phyloP scores from a whole-genome alignment of 2,797 vertebrate genomes.

The Podargus strigoides region DNA sequence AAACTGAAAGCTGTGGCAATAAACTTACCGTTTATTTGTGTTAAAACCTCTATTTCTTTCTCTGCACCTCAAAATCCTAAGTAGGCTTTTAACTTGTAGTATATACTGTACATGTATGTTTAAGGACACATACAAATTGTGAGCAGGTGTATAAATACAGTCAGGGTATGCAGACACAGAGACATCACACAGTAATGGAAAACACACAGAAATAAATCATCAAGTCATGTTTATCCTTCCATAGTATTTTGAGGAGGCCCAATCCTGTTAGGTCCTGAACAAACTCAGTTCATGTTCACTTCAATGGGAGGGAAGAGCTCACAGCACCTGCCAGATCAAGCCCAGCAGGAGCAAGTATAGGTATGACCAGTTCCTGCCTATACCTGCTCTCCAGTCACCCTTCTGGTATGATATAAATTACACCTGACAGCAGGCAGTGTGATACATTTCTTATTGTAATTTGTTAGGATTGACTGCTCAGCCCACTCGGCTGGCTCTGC shows the following conservation, averaged over 20 bases:
- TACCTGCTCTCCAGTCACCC: constrained; percentile 24
- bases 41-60: background rate
- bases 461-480: background rate
- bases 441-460: background rate
- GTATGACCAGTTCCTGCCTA: constrained; percentile 26
- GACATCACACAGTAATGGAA: background rate
- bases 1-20: background rate
- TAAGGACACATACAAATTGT: background rate
- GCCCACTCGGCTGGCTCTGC: background rate
- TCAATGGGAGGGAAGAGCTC: background rate
- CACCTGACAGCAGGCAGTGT: constrained; percentile 6
- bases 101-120: background rate
- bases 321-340: constrained; percentile 1
- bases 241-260: background rate
- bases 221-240: background rate
- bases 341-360: background rate
- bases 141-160: background rate
- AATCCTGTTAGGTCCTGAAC: background rate
- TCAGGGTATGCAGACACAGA: background rate
- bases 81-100: background rate
- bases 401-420: background rate
- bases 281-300: background rate
- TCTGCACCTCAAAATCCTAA: background rate
- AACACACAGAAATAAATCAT: background rate
- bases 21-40: background rate